These are phyloP conservation scores for Halichoeres trimaculatus DNA, from an alignment of 2,113 vertebrate species.

Conservation along the genomic window DNA sequence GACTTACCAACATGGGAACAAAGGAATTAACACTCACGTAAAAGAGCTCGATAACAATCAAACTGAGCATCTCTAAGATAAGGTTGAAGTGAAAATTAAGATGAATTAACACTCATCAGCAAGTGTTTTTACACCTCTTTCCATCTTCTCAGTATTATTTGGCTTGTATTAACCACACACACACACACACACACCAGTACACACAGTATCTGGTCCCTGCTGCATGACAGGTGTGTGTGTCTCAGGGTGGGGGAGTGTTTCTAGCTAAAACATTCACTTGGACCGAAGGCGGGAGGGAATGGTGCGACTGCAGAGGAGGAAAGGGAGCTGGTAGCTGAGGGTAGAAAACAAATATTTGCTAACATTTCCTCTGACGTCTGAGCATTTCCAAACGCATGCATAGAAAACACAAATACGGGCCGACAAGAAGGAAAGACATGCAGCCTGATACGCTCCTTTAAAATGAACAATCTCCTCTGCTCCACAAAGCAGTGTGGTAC, in stretches of 20 bases:
- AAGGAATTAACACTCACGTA: constrained; percentile 11
- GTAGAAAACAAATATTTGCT: constrained; percentile 77
- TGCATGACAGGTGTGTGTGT: constrained; percentile 70
- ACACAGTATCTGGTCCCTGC: constrained; percentile 45
- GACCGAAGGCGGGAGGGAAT: constrained; percentile 57
- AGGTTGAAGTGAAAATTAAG: neutral
- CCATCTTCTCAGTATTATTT: neutral
- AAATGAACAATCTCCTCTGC: constrained; percentile 3
- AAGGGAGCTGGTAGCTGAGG: constrained; percentile 30
- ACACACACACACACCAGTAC: constrained; percentile 29
- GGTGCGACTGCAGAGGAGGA: constrained; percentile 51
- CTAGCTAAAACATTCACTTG: constrained; percentile 59
- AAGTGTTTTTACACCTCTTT: constrained; percentile 7
- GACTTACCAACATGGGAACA: neutral
- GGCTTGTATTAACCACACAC: constrained; percentile 20
- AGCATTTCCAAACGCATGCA: constrained; percentile 44
- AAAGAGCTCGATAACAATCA: neutral
- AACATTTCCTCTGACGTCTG: constrained; percentile 58
- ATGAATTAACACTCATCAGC: neutral
- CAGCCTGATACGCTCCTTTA: neutral
- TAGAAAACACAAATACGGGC: neutral
- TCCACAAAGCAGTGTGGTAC: constrained; percentile 30
- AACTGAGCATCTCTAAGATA: neutral
- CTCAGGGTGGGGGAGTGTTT: constrained; percentile 37
- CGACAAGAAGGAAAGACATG: constrained; percentile 3